A percentile compares a stretch with the other conserved stretches of the same genome.
phyloP scores from a whole-genome alignment of 2,113 vertebrate species.

The Sclerurus mexicanus region DNA sequence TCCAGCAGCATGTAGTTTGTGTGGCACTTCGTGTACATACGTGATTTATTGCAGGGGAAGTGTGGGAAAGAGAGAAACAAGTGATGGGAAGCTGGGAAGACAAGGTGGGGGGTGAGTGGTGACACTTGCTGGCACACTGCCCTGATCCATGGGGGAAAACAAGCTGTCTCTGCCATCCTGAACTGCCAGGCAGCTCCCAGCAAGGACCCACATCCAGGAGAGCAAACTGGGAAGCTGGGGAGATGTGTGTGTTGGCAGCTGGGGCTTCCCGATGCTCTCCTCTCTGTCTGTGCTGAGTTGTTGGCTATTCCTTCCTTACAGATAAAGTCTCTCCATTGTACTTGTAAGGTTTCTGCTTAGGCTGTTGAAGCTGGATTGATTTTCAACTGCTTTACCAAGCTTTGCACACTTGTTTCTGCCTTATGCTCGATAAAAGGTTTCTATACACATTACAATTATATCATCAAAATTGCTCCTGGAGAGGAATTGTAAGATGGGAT shows the following conservation, averaged over 20 bases:
- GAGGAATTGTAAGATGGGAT: not conserved
- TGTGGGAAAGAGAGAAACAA: not conserved
- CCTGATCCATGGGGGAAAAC: not conserved
- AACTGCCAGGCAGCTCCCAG: not conserved
- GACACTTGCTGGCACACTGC: not conserved
- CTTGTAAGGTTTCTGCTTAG: not conserved
- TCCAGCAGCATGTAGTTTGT: not conserved
- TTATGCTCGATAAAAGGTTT: not conserved
- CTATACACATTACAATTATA: rapidly evolving
- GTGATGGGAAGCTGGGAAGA: not conserved
- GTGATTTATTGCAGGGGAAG: not conserved
- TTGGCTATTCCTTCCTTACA: not conserved
- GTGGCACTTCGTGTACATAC: not conserved
- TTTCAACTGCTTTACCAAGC: not conserved
- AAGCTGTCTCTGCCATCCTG: not conserved
- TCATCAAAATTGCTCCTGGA: not conserved
- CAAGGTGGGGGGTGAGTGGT: not conserved
- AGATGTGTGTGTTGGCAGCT: not conserved
- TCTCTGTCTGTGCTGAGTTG: not conserved
- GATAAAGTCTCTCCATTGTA: not conserved
- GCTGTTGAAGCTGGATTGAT: not conserved
- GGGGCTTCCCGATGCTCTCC: not conserved
- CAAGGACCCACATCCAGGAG: not conserved
- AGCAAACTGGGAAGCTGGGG: not conserved
- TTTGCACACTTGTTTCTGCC: not conserved